These are phyloP conservation scores for Zeugodacus cucurbitae DNA, from an alignment of 1,140 invertebrate species.

Conservation along the genomic window DNA sequence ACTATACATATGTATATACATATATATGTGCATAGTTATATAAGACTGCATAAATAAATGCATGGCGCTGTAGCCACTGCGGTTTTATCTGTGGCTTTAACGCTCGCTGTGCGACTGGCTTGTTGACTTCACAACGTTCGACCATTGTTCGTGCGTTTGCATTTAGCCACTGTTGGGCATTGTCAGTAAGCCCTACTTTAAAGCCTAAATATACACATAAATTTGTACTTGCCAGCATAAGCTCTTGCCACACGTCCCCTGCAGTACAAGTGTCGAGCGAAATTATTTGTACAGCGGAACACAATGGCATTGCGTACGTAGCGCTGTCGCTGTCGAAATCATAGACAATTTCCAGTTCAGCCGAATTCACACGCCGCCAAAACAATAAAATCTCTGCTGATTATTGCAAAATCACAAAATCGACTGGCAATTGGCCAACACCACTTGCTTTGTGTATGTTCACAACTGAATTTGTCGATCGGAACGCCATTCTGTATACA, in stretches of 20 bases:
- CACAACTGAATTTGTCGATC: background rate
- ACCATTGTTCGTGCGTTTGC: background rate
- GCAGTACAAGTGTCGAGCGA: background rate
- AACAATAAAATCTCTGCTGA: slow-evolving; percentile 33
- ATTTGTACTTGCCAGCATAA: background rate
- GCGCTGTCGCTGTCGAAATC: slow-evolving; percentile 20
- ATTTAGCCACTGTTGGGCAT: background rate
- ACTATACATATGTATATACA: background rate
- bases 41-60: background rate
- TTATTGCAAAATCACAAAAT: slow-evolving; percentile 1
- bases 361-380: slow-evolving; percentile 14
- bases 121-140: background rate
- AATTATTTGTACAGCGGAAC: background rate
- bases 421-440: background rate
- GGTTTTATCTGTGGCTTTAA: slow-evolving; percentile 24
- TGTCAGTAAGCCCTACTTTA: background rate
- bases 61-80: background rate
- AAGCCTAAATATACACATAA: background rate
- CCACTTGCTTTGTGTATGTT: background rate
- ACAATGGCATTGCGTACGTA: slow-evolving; percentile 12
- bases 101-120: background rate
- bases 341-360: slow-evolving; percentile 15
- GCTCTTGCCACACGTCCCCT: background rate
- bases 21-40: background rate
- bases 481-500: background rate